Base-by-base conservation (phyloP, 30 jellyfish, hydroid and myxozoan species). In the Nemopilema nomurai region DNA sequence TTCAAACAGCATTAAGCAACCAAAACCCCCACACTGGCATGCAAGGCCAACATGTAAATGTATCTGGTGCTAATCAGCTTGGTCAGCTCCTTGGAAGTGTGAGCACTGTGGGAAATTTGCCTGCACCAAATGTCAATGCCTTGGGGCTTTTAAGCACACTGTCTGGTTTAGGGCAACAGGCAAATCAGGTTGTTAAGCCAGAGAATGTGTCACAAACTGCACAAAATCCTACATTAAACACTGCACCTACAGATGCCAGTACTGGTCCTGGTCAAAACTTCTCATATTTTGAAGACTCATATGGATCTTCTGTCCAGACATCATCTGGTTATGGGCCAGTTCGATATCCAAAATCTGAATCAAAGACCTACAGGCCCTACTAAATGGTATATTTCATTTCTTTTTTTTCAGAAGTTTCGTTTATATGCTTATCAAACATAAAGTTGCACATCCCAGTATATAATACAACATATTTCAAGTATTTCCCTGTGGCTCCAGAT, bases 271-370 rank as follows among this genome's bases (percentile, higher is more conserved):
- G 28, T 18, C 63, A 53, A 65, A 67, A 71, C 33, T 66, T 64
- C 18, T 80, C 90, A 51, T 67, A 67, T 52, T 80, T 64, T 80
- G 91, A 83, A 70, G 91, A 83, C 31, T 69, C 62, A 9, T 83
- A 83, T 83, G 77, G 70, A 9, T 13, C 85, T 13, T 65, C 76
- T 0, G 62, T 86, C 30, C 91, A 83, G 28, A 18, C 85, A 1
- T 53, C 91, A 25, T 83, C 91, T 24, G 79, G 69, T 13, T 83
- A 69, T 72, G 91, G 91, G 7, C 91, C 91, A 23, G 86, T 83
- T 1, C 81, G 91, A 27, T 76, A 76, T 62, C 91, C 91, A 71
- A 53, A 82, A 51, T 67, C 90, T 30, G 90, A 82, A 13, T 21
- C 91, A 52, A 83, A 71, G 57, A 25, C 85, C 18, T 83, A 83